Conservation (phyloP, 2,888 invertebrate genomes). For the Neoascia interrupta region DNA sequence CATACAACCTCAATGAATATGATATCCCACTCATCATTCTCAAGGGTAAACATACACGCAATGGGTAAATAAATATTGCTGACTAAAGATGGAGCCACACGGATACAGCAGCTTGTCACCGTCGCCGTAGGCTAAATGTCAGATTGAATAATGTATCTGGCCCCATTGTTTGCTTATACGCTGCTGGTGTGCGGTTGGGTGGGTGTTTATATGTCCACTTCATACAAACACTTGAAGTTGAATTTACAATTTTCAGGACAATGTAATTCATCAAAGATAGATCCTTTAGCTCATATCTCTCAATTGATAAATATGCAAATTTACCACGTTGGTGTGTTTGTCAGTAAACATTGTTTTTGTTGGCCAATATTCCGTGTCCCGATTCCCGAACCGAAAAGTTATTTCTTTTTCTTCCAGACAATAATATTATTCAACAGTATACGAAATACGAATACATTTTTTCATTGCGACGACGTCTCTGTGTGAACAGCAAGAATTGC, state of each 20-base stretch:
- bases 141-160: slow-evolving; percentile 12
- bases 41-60: slow-evolving; percentile 51
- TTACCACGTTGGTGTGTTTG: slow-evolving; percentile 5
- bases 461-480: no score
- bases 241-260: slow-evolving; percentile 48
- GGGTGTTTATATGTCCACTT: slow-evolving; percentile 29
- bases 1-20: slow-evolving; percentile 43
- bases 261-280: slow-evolving; percentile 23
- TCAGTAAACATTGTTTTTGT: neutral
- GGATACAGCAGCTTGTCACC: slow-evolving; percentile 2
- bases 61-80: slow-evolving; percentile 64
- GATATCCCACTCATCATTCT: slow-evolving; percentile 36
- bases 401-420: slow-evolving; percentile 22
- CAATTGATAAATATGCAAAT: slow-evolving; percentile 55
- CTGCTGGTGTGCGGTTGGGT: neutral
- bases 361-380: neutral
- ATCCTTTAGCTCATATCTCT: slow-evolving; percentile 35
- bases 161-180: neutral
- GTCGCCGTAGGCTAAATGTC: slow-evolving; percentile 38
- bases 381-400: no score
- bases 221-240: slow-evolving; percentile 49
- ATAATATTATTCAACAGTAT: no score
- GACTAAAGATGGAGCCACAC: slow-evolving; percentile 39
- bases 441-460: no score
- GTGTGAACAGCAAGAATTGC: slow-evolving; percentile 35